Percentiles rank a stretch among this genome's conserved stretches.
Evolutionary conservation across 2,888 invertebrate genomes (phyloP).

Genomic region (Trissolcus brochymenae): DNA sequence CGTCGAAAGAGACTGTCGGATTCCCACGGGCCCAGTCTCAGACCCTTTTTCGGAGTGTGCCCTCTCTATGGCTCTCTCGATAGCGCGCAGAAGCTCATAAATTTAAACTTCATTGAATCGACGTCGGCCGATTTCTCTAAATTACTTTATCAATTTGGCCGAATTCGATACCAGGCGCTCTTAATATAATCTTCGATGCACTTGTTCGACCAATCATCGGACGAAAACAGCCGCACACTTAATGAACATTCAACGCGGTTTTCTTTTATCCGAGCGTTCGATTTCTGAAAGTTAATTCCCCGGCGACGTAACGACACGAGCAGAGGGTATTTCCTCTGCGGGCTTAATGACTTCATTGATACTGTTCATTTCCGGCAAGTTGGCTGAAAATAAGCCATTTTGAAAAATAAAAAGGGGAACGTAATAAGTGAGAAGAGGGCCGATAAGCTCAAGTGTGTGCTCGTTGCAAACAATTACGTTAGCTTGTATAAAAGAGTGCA

Average conservation of each 20-base stretch:
- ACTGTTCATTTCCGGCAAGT: conserved; percentile 41
- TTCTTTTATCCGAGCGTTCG: conserved; percentile 4
- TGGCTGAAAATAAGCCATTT: conserved; percentile 24
- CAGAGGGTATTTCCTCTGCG: conserved; percentile 8
- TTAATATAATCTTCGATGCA: conserved; percentile 1
- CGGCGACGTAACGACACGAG: conserved; percentile 12
- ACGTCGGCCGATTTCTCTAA: conserved; percentile 29
- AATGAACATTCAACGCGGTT: conserved; percentile 19
- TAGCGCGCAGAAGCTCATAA: conserved; percentile 1
- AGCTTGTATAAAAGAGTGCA: conserved; percentile 63
- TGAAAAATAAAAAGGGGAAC: conserved; percentile 1
- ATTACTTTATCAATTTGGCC: conserved; percentile 34
- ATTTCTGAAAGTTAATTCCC: conserved; percentile 24
- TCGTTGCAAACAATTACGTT: conserved; percentile 63
- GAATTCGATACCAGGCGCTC: not conserved
- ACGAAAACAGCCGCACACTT: conserved; percentile 7
- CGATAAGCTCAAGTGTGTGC: conserved; percentile 15
- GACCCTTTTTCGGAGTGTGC: not conserved
- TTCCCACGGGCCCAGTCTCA: conserved; percentile 45
- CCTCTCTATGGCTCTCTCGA: not conserved
- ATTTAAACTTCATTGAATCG: conserved; percentile 22
- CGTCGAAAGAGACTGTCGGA: conserved; percentile 1
- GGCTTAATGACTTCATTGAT: conserved; percentile 40
- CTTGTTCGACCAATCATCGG: conserved; percentile 17
- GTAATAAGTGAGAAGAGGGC: conserved; percentile 22